Evolutionary conservation across 1,140 invertebrate genomes (phyloP), one percentile per base, ranked within the genome.

Genomic region (Aporrectodea caliginosa): DNA sequence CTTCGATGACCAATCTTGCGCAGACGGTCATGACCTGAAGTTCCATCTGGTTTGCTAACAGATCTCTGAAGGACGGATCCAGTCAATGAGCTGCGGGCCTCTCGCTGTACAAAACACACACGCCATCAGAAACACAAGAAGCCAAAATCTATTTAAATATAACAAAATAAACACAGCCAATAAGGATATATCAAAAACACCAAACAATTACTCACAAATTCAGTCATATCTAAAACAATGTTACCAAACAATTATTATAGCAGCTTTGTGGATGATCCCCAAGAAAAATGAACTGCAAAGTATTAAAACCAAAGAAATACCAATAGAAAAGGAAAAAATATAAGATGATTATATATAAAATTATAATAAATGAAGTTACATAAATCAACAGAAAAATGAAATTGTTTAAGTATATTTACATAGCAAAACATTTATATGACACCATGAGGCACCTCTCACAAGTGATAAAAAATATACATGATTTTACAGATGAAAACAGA

Each of bases 1-100:
- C 77, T 29, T 78, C 77, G 35, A 33, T 78, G 77, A 27, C 77
- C 77, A 70, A 78, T 69, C 58, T 76, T 76, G 6, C 43, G 43
- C 43, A 22, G 22, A 6, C 22, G 6, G 43, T 58, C 43, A 22
- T 58, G 43, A n/a, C n/a, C n/a, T n/a, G n/a, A n/a, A 58, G 22
- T 58, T 6, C 43, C 43, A 58, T 58, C 43, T 22, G 6, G 43
- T 58, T 22, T 58, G 22, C 22, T 58, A 58, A 6, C 43, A 12
- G 43, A 22, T 58, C 43, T 6, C 22, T 58, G 43, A 22, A 58
- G 43, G 6, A 58, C 22, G 6, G 43, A 58, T 22, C 43, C 43
- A 58, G 43, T 58, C 6, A 58, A 22, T 58, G 43, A 58, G 22
- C 43, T 58, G 6, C 43, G 43, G 22, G 6, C 43, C 22, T 58